phyloP scores from a whole-genome alignment of 2,888 invertebrate species.

The Drosophila parthenogenetica region DNA sequence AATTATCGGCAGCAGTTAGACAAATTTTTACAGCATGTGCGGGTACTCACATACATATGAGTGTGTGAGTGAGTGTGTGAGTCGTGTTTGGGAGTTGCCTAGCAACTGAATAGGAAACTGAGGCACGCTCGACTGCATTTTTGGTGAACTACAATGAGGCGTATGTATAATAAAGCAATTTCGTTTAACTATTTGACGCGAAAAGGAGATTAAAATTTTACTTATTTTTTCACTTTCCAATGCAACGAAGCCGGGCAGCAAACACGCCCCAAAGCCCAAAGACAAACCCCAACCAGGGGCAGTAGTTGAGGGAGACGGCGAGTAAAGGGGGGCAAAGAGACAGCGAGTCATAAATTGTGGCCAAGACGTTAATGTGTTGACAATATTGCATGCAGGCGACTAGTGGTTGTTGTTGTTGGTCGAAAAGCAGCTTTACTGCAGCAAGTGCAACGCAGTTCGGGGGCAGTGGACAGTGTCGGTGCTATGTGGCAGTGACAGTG shows the following conservation, averaged over 20 bases:
- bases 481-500: constrained; percentile 45
- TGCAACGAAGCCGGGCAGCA: constrained; percentile 27
- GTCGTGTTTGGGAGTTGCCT: not conserved
- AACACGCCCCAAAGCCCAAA: constrained; percentile 21
- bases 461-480: constrained; percentile 15
- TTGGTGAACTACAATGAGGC: constrained; percentile 20
- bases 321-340: not conserved
- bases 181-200: constrained; percentile 72
- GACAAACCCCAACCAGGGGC: not conserved
- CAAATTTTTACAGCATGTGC: constrained; percentile 1
- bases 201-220: constrained; percentile 79
- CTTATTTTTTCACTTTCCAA: constrained; percentile 81
- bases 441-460: constrained; percentile 52
- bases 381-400: constrained; percentile 78
- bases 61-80: not conserved
- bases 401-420: constrained; percentile 32
- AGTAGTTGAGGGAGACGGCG: not conserved
- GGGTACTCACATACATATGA: not conserved
- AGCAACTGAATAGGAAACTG: constrained; percentile 1
- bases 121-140: constrained; percentile 39
- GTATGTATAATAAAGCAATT: constrained; percentile 68
- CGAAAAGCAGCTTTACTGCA: constrained; percentile 66
- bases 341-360: constrained; percentile 71
- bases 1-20: constrained; percentile 4
- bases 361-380: constrained; percentile 80